Conservation (phyloP, 2,797 vertebrate species). For the Sebastes nivosus region DNA sequence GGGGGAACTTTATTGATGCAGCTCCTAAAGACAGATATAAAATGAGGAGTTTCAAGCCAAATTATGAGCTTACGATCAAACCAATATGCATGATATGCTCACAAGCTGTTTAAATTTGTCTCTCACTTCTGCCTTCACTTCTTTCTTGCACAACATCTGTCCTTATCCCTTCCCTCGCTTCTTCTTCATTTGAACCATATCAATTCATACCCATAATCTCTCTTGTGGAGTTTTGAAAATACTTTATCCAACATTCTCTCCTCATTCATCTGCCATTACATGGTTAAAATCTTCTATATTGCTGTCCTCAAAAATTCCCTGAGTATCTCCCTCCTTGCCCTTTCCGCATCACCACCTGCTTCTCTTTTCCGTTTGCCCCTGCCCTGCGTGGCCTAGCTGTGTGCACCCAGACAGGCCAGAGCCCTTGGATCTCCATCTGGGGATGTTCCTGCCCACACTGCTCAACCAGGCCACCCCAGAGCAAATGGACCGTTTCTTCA, state of each 20-base stretch:
- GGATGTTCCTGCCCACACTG: slow-evolving; percentile 98
- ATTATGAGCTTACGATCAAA: slow-evolving; percentile 11
- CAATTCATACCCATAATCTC: not conserved
- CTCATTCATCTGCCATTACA: not conserved
- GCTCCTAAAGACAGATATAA: not conserved
- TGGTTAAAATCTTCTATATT: not conserved
- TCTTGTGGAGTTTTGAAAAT: not conserved
- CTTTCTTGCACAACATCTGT: not conserved
- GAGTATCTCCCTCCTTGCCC: not conserved
- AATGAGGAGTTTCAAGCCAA: not conserved
- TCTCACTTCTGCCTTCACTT: slow-evolving; percentile 25
- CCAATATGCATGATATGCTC: slow-evolving; percentile 57
- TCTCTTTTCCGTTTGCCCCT: slow-evolving; percentile 33
- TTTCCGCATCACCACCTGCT: slow-evolving; percentile 44
- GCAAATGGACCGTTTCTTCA: slow-evolving; percentile 97
- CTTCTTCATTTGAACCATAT: slow-evolving; percentile 1
- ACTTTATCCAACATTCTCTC: not conserved
- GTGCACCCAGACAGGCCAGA: slow-evolving; percentile 88
- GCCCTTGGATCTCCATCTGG: slow-evolving; percentile 96
- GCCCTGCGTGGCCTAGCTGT: slow-evolving; percentile 82
- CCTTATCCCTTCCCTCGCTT: not conserved
- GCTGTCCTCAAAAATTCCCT: not conserved
- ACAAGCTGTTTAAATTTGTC: slow-evolving; percentile 48
- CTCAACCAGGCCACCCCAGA: slow-evolving; percentile 95
- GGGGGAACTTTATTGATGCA: not conserved